Base-by-base conservation (phyloP, 1,140 invertebrate species). In the Caerostris extrusa region DNA sequence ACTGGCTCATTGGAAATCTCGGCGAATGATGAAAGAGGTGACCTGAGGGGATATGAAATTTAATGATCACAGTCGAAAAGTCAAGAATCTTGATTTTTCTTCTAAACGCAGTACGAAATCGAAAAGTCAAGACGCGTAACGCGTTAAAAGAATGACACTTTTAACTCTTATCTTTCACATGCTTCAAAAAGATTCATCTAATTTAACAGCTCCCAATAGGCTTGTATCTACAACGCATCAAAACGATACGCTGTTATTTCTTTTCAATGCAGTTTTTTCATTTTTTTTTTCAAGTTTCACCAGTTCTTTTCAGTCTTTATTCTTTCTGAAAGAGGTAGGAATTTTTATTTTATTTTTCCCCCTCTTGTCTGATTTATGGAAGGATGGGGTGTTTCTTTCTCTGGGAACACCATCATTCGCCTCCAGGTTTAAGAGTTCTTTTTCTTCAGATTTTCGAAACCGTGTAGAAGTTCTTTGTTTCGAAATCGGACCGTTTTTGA, bases 191-290 rank as follows among this genome's bases (percentile, higher is more conserved):
- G 19, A 90, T 90, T 58, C 88, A 71, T 71, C 88, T 90, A 90
- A 90, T 90, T 90, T 90, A 90, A 90, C 88, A 87, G 58, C 88
- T 7, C 69, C 88, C 88, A 90, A 90, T 90, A 90, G 88, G 57
- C 55, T 71, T 90, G 88, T 90, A 90, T 90, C 88, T 71, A 90
- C 67, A 58, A 90, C 17, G 64, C 88, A 90, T 71, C 64, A 77
- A 90, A 71, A 90, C 50, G 34, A 56, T 60, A 12, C 19, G 71
- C 61, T 77, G 50, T 50, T 87, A 53, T 67, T 19, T 8, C 55
- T 90, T 57, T 71, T 77, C 50, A 57, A 17, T 17, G 58, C 61
- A 19, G 12, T 81, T 34, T 53, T 81, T 81, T 81, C 5, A 81
- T 81, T 88, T 57, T 61, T 57, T 61, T 10, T 88, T 88, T 88